A percentile compares a stretch with the other conserved stretches of the same genome.
Evolutionary conservation across 2,888 invertebrate species (phyloP).

Genomic region (Bembecia ichneumoniformis): DNA sequence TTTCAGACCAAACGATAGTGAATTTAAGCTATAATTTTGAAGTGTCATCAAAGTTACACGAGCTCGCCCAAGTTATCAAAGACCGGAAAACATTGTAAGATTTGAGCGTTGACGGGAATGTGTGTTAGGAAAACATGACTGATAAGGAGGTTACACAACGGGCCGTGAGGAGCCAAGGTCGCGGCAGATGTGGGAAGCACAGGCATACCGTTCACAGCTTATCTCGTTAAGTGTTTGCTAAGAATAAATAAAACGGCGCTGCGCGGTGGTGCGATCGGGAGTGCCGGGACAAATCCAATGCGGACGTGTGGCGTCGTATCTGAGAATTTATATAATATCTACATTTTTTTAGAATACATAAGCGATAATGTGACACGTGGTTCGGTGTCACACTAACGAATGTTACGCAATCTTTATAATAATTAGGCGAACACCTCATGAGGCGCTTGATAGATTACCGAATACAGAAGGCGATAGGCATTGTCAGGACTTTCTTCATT

Average conservation of each 20-base stretch:
- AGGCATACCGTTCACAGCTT: conserved; percentile 59
- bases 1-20: conserved; percentile 42
- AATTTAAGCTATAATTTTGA: conserved; percentile 29
- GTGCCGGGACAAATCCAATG: conserved; percentile 15
- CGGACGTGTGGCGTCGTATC: conserved; percentile 43
- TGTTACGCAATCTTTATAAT: no score
- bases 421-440: no score
- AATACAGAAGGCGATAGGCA: no score
- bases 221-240: conserved; percentile 56
- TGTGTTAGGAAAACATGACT: conserved; percentile 55
- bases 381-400: conserved; percentile 1
- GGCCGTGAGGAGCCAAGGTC: conserved; percentile 60
- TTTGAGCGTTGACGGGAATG: conserved; percentile 38
- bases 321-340: conserved; percentile 41
- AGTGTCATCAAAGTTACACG: no score
- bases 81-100: conserved; percentile 60
- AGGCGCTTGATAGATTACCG: no score
- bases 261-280: conserved; percentile 1
- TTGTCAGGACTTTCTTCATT: no score
- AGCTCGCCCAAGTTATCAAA: conserved; percentile 36
- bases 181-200: conserved; percentile 68
- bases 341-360: conserved; percentile 37
- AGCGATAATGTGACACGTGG: conserved; percentile 53
- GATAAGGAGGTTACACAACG: conserved; percentile 65
- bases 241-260: conserved; percentile 53